Percentiles rank a stretch among this genome's conserved stretches.
Evolutionary conservation across 2,113 vertebrate genomes (phyloP).

Genomic region (Illadopsis cleaveri): DNA sequence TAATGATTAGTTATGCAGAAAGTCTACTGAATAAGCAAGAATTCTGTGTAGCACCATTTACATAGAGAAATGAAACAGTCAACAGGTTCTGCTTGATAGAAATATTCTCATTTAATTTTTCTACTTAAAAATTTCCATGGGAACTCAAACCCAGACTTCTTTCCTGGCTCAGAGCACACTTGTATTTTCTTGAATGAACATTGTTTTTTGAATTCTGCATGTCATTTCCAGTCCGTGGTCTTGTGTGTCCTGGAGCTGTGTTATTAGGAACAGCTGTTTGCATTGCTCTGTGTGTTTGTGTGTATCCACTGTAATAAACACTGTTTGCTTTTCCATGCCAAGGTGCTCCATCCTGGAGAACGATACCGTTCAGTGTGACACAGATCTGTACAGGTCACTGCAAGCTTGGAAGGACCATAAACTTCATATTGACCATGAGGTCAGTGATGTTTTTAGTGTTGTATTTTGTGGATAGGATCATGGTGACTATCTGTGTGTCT

Average conservation of each 20-base stretch:
- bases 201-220: not conserved
- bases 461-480: not conserved
- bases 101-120: not conserved
- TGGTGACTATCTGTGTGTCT: not conserved
- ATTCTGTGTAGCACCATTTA: not conserved
- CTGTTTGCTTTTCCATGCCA: not conserved
- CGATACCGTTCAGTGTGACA: constrained; percentile 91
- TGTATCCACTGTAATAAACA: not conserved
- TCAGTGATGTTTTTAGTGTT: constrained; percentile 5
- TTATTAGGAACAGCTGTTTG: not conserved
- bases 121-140: not conserved
- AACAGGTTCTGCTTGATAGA: not conserved
- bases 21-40: not conserved
- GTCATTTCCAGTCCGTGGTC: not conserved
- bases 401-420: constrained; percentile 98
- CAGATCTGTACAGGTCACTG: constrained; percentile 90
- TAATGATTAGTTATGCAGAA: not conserved
- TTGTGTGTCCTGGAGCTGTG: not conserved
- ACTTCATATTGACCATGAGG: constrained; percentile 95
- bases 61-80: not conserved
- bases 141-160: not conserved
- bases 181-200: not conserved
- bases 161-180: not conserved
- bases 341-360: constrained; percentile 97
- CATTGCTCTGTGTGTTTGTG: not conserved